Evolutionary conservation across 1,140 invertebrate genomes (phyloP), one percentile per base, ranked within the genome.

Genomic region (Sarcophaga bullata): DNA sequence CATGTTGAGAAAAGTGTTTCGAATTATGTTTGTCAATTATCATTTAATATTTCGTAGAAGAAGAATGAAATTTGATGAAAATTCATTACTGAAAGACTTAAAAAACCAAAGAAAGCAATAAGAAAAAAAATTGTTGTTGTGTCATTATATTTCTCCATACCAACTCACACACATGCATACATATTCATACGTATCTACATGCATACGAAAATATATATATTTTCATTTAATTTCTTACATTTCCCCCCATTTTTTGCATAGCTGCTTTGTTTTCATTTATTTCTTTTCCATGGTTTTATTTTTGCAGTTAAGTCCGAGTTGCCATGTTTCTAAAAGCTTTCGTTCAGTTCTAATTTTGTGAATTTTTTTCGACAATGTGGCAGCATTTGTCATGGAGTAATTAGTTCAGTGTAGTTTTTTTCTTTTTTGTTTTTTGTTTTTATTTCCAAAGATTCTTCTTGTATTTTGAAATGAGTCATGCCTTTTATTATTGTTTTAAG

Each of bases 181-280:
- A 75, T 78, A 78, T 37, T 37, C 25, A 37, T 37, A 37, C 25
- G 25, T 37, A 37, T 37, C 25, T 37, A 37, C 25, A 37, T 37
- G 25, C 25, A 37, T 37, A 37, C 25, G 25, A 4, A 37, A 37
- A 37, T 37, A 37, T 37, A n/a, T 50, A 78, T 17, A 78, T 49
- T 78, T 50, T 46, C 25, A 72, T 72, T 72, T 72, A 19, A 9
- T 72, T 72, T 50, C 17, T 78, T 78, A 49, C 75, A 52, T 50
- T 78, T 78, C 75, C 75, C 75, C 58, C 85, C 85, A 85, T 37
- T 83, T 81, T 73, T 84, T 80, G 81, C 62, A 62, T 80, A 50
- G 19, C 62, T 6, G 54, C 81, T 84, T 86, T 86, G 73, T 84
- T 75, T 84, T 83, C 80, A 73, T 82, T 84, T 68, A 13, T 37